Conservation (phyloP, 2,113 vertebrate species). For the Oceanites oceanicus region DNA sequence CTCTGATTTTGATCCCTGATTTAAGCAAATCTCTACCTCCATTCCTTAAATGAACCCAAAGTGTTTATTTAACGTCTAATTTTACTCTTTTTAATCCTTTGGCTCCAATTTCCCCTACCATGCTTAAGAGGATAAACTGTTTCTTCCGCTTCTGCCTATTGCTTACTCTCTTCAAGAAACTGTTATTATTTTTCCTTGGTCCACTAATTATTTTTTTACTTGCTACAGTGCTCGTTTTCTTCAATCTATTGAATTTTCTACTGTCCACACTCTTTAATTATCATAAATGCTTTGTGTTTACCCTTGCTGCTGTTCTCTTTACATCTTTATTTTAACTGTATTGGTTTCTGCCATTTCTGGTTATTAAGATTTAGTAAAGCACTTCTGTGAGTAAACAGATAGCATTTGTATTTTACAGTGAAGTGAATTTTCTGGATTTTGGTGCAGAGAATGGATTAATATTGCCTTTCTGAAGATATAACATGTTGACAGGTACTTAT, state of each 20-base stretch:
- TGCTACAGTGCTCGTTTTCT: not conserved
- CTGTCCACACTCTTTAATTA: not conserved
- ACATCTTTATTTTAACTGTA: conserved; percentile 7
- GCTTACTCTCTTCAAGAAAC: not conserved
- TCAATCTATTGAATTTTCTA: conserved; percentile 10
- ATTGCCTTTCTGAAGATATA: not conserved
- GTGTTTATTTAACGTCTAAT: not conserved
- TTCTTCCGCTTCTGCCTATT: not conserved
- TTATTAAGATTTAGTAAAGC: conserved; percentile 39
- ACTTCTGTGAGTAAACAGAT: not conserved
- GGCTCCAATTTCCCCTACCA: not conserved
- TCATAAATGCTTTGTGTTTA: not conserved
- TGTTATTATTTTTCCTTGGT: not conserved
- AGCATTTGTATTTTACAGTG: conserved; percentile 13
- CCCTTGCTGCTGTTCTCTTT: not conserved
- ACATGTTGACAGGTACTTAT: conserved; percentile 17
- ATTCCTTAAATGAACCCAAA: not conserved
- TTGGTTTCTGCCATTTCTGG: conserved; percentile 6
- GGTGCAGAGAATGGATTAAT: not conserved
- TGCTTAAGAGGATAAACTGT: not conserved
- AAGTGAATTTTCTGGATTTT: conserved; percentile 11
- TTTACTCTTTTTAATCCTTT: not conserved
- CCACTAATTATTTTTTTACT: conserved; percentile 6
- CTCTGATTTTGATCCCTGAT: not conserved
- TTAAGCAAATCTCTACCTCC: conserved; percentile 13